A percentile compares a stretch with the other conserved stretches of the same genome.
These are phyloP conservation scores for Varanus salvator DNA, from an alignment of 2,113 vertebrate species.

Conservation along the genomic window DNA sequence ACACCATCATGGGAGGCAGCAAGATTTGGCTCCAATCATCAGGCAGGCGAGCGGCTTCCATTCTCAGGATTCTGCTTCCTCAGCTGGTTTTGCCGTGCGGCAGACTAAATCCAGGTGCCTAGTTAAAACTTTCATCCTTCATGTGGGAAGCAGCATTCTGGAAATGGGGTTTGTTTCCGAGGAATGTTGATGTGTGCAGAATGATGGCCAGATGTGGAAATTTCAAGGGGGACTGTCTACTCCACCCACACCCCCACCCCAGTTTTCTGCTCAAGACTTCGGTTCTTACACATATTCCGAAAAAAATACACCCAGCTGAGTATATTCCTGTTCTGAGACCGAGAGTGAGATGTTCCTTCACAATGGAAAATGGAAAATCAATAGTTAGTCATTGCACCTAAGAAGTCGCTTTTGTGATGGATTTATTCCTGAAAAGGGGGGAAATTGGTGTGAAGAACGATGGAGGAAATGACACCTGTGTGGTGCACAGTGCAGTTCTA, in stretches of 20 bases:
- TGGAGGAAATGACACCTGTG: not conserved
- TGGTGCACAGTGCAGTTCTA: not conserved
- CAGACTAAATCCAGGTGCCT: not conserved
- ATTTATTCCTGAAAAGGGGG: constrained; percentile 40
- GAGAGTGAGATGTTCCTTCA: not conserved
- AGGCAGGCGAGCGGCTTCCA: too few species aligned
- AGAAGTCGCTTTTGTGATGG: constrained; percentile 24
- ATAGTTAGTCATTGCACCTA: constrained; percentile 58
- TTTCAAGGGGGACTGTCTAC: too few species aligned
- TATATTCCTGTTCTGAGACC: too few species aligned
- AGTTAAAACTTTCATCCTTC: not conserved
- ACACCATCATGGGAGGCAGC: too few species aligned
- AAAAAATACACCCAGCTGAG: not conserved
- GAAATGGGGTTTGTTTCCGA: not conserved
- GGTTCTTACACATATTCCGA: not conserved
- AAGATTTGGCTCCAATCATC: too few species aligned
- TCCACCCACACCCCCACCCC: too few species aligned
- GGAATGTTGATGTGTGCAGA: not conserved
- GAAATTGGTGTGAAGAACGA: constrained; percentile 24
- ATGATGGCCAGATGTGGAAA: not conserved
- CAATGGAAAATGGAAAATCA: constrained; percentile 51
- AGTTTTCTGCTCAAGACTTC: too few species aligned
- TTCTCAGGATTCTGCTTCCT: too few species aligned
- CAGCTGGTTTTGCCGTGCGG: not conserved
- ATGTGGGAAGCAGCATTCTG: not conserved